These are phyloP conservation scores for Blastobasis lacticolella DNA, from an alignment of 2,888 invertebrate species.

Conservation along the genomic window DNA sequence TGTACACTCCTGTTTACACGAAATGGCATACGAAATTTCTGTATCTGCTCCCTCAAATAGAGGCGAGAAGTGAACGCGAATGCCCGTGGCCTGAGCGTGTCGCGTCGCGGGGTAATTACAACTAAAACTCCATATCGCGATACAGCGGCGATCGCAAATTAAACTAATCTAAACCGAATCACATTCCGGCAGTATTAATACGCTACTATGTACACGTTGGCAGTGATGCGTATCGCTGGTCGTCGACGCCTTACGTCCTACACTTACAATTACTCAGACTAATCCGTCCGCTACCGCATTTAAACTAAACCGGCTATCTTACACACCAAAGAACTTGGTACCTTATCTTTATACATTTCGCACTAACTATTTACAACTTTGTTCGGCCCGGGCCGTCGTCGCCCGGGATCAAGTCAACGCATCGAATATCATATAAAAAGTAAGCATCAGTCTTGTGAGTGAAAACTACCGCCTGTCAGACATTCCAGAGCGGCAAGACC, in stretches of 20 bases:
- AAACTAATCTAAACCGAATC: slow-evolving; percentile 29
- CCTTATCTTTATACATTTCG: slow-evolving; percentile 38
- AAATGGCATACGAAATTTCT: background rate
- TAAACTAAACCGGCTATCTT: slow-evolving; percentile 37
- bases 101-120: slow-evolving; percentile 22
- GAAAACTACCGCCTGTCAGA: slow-evolving; percentile 38
- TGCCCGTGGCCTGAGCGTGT: background rate
- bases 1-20: slow-evolving; percentile 7
- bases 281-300: slow-evolving; percentile 20
- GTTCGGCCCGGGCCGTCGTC: slow-evolving; percentile 28
- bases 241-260: slow-evolving; percentile 28
- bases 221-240: slow-evolving; percentile 67
- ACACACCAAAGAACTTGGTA: slow-evolving; percentile 16
- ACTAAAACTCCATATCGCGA: slow-evolving; percentile 22
- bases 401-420: slow-evolving; percentile 11
- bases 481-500: no score
- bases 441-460: slow-evolving; percentile 68
- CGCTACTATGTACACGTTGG: slow-evolving; percentile 62
- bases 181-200: slow-evolving; percentile 21
- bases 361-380: slow-evolving; percentile 53
- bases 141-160: slow-evolving; percentile 34
- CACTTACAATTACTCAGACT: slow-evolving; percentile 48
- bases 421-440: slow-evolving; percentile 59
- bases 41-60: background rate
- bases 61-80: slow-evolving; percentile 22